Base-by-base conservation (phyloP, 2,888 invertebrate species). In the Osedax fenrisi region DNA sequence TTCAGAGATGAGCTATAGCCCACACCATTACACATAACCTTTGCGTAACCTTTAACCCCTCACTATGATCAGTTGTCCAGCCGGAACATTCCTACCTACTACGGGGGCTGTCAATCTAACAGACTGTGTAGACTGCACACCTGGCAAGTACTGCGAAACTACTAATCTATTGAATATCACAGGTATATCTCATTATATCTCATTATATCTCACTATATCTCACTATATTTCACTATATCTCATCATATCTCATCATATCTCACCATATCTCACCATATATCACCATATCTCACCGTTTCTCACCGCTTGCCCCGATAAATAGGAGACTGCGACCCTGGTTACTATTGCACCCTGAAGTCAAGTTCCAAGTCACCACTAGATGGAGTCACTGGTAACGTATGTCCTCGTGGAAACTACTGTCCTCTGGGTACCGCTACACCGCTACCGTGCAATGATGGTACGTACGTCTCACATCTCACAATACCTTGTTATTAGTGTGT, bases 401-500 rank as follows among this genome's bases (percentile, higher is more conserved):
- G 83, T 76, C 83, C 82, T 21, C 79, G 77, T 23, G 83, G 83
- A 59, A 79, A 80, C 75, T 83, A 80, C 76, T 83, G 83, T 74
- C 81, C 82, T 10, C 74, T 67, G 10, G 80, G 80, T 2, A 80
- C 80, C 17, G 71, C 77, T 13, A 76, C 76, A 5, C 82, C 83
- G 22, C 61, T 80, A 62, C 81, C 81, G 2, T 83, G 83, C 79
- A 77, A 78, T 26, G 82, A 82, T 77, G 83, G 82, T 81, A 76
- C 74, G 80, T 72, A 41, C 21, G 23, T n/a, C n/a, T n/a, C n/a
- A n/a, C n/a, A n/a, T n/a, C n/a, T n/a, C n/a, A n/a, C n/a, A 13
- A 13, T 13, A 56, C 13, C 56, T 56, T 17, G 22, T 21, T 21
- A 5, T 64, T 64, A 64, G 17, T 23, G 21, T 64, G 5, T 64